Base-by-base conservation (phyloP, 2,888 invertebrate genomes). In the Agonopterix alstromeriana region DNA sequence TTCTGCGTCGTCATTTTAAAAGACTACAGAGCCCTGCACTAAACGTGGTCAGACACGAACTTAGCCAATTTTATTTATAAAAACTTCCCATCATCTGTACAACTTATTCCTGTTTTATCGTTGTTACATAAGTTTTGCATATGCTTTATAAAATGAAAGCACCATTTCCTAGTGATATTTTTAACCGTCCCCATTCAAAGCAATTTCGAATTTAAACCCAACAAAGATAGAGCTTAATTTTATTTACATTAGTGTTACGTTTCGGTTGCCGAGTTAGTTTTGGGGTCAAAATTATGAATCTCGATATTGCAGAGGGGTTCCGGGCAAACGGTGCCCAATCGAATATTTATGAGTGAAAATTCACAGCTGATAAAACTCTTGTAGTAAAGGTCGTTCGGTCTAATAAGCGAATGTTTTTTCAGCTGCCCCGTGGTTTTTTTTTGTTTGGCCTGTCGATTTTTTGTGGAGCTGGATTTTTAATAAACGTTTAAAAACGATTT, bases 311-410 rank as follows among this genome's bases (percentile, higher is more conserved):
- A 69, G 75, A 74, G 67, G 66, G 73, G 62, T 53, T 65, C 62
- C 63, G 54, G 53, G 43, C 56, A 56, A 42, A 59, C 51, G 57
- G 57, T 54, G 54, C 65, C 66, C 80, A 73, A 82, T 83, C 80
- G 80, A 82, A 84, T 84, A 85, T 85, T 82, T 83, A 85, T 84
- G 77, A 82, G 82, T 65, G 79, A 79, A 75, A 78, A 74, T 80
- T 81, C 71, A 71, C 83, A 83, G 83, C 81, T 83, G 83, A 82
- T 82, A 79, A 77, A 81, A 81, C 76, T 73, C 63, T 42, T 43
- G 7, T 53, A 63, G 64, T 60, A 59, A 53, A 56, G 51, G 61
- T 55, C 46, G 47, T 57, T 55, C 61, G 9, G 59, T 60, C 63
- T 77, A 70, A 74, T 77, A 74, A 73, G 65, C 65, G 59, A 60